Evolutionary conservation across 2,797 vertebrate genomes (phyloP).

Genomic region (Limnodromus scolopaceus): DNA sequence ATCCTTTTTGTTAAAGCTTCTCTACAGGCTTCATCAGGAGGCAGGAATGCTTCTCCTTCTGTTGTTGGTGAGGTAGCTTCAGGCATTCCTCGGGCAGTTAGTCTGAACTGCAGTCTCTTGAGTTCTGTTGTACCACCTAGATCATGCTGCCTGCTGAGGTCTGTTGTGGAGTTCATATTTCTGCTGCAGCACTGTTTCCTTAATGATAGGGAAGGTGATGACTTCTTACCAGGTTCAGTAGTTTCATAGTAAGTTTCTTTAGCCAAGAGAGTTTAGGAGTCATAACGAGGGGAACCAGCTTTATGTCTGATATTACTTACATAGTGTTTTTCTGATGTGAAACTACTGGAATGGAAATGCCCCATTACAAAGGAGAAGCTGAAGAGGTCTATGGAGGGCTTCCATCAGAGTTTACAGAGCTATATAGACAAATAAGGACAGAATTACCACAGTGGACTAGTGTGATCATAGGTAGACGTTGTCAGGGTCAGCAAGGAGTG

Average conservation of each 20-base stretch:
- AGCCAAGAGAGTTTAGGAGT: background rate
- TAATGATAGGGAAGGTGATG: background rate
- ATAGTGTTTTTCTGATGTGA: background rate
- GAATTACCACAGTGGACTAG: background rate
- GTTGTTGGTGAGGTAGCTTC: background rate
- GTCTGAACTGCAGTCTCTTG: background rate
- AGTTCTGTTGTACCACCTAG: background rate
- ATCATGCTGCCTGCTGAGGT: background rate
- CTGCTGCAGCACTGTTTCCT: background rate
- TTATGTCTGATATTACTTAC: background rate
- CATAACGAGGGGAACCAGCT: background rate
- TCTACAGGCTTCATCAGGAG: background rate
- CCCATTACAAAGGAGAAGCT: background rate
- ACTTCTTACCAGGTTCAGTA: background rate
- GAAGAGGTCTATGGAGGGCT: background rate
- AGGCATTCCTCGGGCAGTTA: background rate
- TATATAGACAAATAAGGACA: background rate
- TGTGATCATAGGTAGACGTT: too few relatives aligned
- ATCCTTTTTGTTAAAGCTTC: background rate
- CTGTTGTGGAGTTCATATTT: background rate
- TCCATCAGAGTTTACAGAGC: background rate
- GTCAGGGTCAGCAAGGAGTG: accelerated
- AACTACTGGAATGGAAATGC: background rate
- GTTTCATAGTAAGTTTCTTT: background rate
- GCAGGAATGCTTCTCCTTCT: background rate